phyloP scores from a whole-genome alignment of 2,888 invertebrate species.

The Subacronicta megacephala region DNA sequence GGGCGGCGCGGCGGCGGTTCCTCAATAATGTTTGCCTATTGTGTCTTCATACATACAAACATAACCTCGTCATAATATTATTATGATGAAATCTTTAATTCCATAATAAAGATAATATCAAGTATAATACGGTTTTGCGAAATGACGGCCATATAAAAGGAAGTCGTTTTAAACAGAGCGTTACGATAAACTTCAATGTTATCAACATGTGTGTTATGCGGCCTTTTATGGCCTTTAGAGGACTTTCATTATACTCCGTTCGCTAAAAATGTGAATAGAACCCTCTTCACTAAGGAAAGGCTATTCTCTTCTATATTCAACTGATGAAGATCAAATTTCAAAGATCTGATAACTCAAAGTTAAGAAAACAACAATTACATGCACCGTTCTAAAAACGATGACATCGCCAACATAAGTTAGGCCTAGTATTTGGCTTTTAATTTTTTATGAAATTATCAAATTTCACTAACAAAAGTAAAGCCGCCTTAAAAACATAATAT shows the following conservation, averaged over 20 bases:
- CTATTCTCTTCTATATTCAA: too few species aligned
- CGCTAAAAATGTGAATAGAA: too few species aligned
- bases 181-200: constrained; percentile 38
- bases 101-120: constrained; percentile 23
- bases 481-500: too few species aligned
- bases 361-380: too few species aligned
- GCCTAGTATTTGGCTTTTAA: too few species aligned
- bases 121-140: constrained; percentile 14
- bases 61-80: constrained; percentile 6
- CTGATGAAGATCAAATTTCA: too few species aligned
- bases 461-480: too few species aligned
- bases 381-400: too few species aligned
- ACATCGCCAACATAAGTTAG: too few species aligned
- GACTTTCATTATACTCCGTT: not conserved
- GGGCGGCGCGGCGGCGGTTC: not conserved
- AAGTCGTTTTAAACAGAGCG: constrained; percentile 42
- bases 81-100: constrained; percentile 36
- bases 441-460: too few species aligned
- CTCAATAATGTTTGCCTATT: not conserved
- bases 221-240: constrained; percentile 12
- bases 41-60: not conserved
- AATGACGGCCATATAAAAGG: constrained; percentile 20
- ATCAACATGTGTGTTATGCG: constrained; percentile 15
- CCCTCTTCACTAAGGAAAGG: too few species aligned
- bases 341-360: too few species aligned